Percentiles rank a stretch among this genome's conserved stretches.
Conservation (phyloP, 2,797 vertebrate genomes). For the Esox masquinongy region DNA sequence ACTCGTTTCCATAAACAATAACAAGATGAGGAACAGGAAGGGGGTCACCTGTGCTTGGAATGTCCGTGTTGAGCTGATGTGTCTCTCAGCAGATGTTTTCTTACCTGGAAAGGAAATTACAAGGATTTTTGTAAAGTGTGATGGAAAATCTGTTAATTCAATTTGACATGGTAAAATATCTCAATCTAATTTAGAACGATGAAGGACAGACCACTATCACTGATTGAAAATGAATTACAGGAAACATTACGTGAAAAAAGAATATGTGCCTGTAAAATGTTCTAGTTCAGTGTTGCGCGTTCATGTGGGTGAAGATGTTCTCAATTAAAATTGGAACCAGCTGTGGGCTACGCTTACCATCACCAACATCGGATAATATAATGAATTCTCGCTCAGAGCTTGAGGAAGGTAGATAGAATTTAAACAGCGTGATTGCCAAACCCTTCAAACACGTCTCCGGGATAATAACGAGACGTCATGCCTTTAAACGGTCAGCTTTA, state of each 20-base stretch:
- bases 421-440: constrained; percentile 75
- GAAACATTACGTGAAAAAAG: background rate
- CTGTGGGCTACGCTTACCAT: background rate
- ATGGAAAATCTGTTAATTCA: constrained; percentile 2
- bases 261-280: background rate
- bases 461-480: constrained; percentile 81
- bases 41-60: constrained; percentile 61
- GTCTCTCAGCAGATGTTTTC: constrained; percentile 27
- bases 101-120: constrained; percentile 24
- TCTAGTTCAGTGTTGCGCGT: background rate
- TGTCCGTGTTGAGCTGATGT: background rate
- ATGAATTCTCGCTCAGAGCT: background rate
- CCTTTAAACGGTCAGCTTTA: constrained; percentile 74
- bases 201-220: background rate
- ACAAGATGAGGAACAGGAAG: constrained; percentile 58
- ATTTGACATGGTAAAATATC: background rate
- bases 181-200: background rate
- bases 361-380: background rate
- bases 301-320: constrained; percentile 6
- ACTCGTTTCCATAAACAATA: constrained; percentile 58
- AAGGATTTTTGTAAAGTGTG: constrained; percentile 4
- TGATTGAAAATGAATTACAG: background rate
- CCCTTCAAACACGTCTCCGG: constrained; percentile 71
- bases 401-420: constrained; percentile 34
- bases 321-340: constrained; percentile 10